Percentiles rank a stretch among this genome's conserved stretches.
phyloP scores from a whole-genome alignment of 1,140 invertebrate genomes.

The Arion vulgaris region DNA sequence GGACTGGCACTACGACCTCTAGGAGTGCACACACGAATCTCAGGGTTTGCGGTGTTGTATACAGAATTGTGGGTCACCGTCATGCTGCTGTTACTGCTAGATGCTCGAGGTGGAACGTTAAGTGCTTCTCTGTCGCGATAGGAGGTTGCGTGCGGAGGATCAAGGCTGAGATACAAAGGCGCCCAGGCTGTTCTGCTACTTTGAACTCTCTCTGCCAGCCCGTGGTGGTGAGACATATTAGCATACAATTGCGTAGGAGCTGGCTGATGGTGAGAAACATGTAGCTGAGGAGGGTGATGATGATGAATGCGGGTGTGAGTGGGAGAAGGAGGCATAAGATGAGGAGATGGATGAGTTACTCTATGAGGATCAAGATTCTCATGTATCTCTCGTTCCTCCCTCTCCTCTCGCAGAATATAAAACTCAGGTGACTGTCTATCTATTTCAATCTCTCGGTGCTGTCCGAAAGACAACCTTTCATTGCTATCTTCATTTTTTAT shows the following conservation, averaged over 20 bases:
- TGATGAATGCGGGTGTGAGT: constrained; percentile 5
- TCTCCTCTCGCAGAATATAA: not conserved
- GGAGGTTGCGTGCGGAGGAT: not conserved
- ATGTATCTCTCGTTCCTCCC: constrained; percentile 19
- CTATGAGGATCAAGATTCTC: constrained; percentile 1
- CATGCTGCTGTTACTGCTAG: not conserved
- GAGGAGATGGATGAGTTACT: not conserved
- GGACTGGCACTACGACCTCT: constrained; percentile 28
- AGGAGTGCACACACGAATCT: constrained; percentile 30
- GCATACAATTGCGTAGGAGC: too few species aligned
- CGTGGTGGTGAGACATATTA: constrained; percentile 13
- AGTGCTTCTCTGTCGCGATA: constrained; percentile 26
- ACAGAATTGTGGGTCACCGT: not conserved
- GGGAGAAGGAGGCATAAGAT: constrained; percentile 10
- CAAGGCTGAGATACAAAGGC: constrained; percentile 5
- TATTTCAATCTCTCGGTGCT: not conserved
- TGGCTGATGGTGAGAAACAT: constrained; percentile 24
- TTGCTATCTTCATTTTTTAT: not conserved
- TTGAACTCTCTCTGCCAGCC: not conserved
- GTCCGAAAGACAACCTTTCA: not conserved
- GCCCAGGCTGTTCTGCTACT: not conserved
- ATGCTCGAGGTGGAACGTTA: not conserved
- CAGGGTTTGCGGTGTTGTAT: constrained; percentile 22
- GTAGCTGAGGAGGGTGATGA: constrained; percentile 14
- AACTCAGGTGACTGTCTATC: not conserved